phyloP scores from a whole-genome alignment of 2,113 vertebrate genomes.

The Phalacrocorax pelagicus region DNA sequence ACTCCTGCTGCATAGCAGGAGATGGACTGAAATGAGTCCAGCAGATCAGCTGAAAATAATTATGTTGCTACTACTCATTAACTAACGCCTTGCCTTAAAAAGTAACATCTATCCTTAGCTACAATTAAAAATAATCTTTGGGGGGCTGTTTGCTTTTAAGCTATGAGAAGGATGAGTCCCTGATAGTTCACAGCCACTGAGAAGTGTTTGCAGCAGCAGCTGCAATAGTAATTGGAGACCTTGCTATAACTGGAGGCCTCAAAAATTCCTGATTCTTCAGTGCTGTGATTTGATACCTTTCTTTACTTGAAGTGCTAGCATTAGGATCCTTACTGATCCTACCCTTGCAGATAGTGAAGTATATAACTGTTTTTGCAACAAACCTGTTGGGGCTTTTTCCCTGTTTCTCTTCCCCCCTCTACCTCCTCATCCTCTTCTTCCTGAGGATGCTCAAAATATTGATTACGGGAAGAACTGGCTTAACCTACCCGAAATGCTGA shows the following conservation, averaged over 20 bases:
- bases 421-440: neutral
- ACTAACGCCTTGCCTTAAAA: neutral
- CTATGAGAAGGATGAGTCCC: neutral
- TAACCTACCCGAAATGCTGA: neutral
- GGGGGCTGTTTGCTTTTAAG: neutral
- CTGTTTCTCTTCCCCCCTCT: neutral
- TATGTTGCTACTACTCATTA: neutral
- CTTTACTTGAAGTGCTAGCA: neutral
- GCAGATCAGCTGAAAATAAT: neutral
- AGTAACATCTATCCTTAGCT: neutral
- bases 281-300: neutral
- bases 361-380: neutral
- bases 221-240: neutral
- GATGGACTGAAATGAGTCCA: neutral
- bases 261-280: fast-evolving
- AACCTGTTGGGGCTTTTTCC: neutral
- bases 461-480: neutral
- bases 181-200: neutral
- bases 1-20: neutral
- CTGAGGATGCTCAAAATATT: neutral
- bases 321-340: neutral
- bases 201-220: neutral
- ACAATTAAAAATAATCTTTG: neutral
- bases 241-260: neutral
- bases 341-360: fast-evolving